Evolutionary conservation across 2,888 invertebrate genomes (phyloP), one percentile per base, ranked within the genome.

Genomic region (Caenorhabditis doughertyi): DNA sequence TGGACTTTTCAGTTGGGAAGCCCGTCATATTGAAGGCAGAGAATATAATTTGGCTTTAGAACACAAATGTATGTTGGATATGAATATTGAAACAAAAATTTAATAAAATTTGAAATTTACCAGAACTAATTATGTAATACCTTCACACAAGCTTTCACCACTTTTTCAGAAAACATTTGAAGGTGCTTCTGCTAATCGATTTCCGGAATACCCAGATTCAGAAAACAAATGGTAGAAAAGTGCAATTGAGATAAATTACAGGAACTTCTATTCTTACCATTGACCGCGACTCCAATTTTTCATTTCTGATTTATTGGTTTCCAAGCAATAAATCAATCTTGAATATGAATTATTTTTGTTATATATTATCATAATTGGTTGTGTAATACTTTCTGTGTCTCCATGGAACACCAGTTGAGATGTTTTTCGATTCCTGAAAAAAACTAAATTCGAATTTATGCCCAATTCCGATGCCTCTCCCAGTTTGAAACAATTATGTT

Each of bases 211-310:
- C 5, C 3, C 16, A 4, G 16, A 39, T 39, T 39, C 7, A 16
- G 39, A 60, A 18, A 39, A 60, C 35, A 4, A 21, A 3, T 27
- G 32, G 35, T n/a, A 27, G 27, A 7, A 23, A 35, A n/a, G 18
- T 35, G 4, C 11, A 21, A 64, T 64, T 21, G 60, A 60, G 42
- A 60, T 32, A 5, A 60, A 62, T 62, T 13, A n/a, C 25, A 23
- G 5, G 39, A 39, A 39, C n/a, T n/a, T n/a, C n/a, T n/a, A n/a
- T n/a, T n/a, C n/a, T n/a, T n/a, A n/a, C n/a, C n/a, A n/a, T n/a
- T n/a, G n/a, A n/a, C n/a, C n/a, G n/a, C n/a, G n/a, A n/a, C n/a
- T n/a, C n/a, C n/a, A n/a, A n/a, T 55, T 55, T 55, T 55, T 25
- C 55, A 55, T 27, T 55, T 27, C 27, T 55, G 39, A 39, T 39